Evolutionary conservation across 2,797 vertebrate genomes (phyloP).

Genomic region (Cynopterus sphinx): DNA sequence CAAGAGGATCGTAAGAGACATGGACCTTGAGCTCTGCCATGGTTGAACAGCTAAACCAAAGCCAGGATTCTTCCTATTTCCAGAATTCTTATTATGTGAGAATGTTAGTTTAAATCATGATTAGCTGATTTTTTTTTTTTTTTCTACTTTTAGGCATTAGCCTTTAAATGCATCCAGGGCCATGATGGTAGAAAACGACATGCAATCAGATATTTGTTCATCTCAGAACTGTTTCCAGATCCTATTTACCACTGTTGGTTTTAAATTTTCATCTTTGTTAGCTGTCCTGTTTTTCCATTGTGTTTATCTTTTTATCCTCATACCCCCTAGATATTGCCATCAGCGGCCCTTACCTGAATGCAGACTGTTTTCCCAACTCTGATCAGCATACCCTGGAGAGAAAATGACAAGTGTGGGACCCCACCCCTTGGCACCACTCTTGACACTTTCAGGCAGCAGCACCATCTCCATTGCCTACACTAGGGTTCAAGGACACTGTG

Average conservation of each 20-base stretch:
- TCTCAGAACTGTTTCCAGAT: not conserved
- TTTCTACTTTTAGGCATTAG: not conserved
- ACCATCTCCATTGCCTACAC: not conserved
- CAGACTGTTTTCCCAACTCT: not conserved
- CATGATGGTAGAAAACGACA: not conserved
- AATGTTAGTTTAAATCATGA: constrained; percentile 18
- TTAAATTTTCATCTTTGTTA: not conserved
- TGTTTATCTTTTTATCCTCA: not conserved
- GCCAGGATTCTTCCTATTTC: not conserved
- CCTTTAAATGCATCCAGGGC: not conserved
- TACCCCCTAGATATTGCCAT: not conserved
- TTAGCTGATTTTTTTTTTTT: not conserved
- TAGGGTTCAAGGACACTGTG: not conserved
- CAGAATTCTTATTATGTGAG: constrained; percentile 28
- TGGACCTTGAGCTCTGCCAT: not conserved
- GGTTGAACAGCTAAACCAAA: not conserved
- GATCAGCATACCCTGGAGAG: not conserved
- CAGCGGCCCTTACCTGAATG: not conserved
- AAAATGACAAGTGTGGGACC: not conserved
- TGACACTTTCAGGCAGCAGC: not conserved
- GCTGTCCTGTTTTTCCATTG: constrained; percentile 42
- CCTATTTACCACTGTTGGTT: not conserved
- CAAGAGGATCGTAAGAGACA: not conserved
- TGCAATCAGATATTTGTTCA: not conserved
- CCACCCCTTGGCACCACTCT: not conserved